A percentile compares a stretch with the other conserved stretches of the same genome.
Conservation (phyloP, 2,113 vertebrate species). For the Gobio gobio region DNA sequence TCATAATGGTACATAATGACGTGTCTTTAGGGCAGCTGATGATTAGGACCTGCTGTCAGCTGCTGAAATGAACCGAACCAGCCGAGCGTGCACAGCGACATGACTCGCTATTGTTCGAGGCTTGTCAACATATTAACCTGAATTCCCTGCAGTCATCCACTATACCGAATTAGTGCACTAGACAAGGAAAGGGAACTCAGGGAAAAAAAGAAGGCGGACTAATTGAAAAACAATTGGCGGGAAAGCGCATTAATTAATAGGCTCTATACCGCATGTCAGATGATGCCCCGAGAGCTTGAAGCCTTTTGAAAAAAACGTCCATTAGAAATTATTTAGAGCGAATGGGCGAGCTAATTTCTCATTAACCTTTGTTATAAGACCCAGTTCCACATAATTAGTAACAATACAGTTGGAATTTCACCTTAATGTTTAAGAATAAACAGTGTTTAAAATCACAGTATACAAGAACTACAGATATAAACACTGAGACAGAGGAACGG, state of each 20-base stretch:
- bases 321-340: constrained; percentile 48
- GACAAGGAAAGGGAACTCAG: constrained; percentile 74
- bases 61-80: constrained; percentile 85
- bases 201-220: constrained; percentile 60
- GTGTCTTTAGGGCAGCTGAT: constrained; percentile 93
- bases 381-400: constrained; percentile 24
- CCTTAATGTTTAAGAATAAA: constrained; percentile 17
- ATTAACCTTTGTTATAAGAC: constrained; percentile 52
- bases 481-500: constrained; percentile 52
- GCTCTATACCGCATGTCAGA: constrained; percentile 73
- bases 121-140: constrained; percentile 99
- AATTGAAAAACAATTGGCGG: constrained; percentile 80
- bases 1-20: constrained; percentile 83
- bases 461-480: constrained; percentile 46
- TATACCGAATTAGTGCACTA: constrained; percentile 74
- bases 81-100: constrained; percentile 89
- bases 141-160: constrained; percentile 94
- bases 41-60: constrained; percentile 94
- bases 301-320: constrained; percentile 71
- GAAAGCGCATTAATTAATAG: constrained; percentile 77
- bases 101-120: constrained; percentile 96
- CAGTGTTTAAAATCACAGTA: constrained; percentile 36
- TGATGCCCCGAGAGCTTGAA: constrained; percentile 73
- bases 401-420: not conserved
- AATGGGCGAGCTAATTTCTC: constrained; percentile 44